Base-by-base conservation (phyloP, 2,888 invertebrate species). In the Platypus cylindrus region DNA sequence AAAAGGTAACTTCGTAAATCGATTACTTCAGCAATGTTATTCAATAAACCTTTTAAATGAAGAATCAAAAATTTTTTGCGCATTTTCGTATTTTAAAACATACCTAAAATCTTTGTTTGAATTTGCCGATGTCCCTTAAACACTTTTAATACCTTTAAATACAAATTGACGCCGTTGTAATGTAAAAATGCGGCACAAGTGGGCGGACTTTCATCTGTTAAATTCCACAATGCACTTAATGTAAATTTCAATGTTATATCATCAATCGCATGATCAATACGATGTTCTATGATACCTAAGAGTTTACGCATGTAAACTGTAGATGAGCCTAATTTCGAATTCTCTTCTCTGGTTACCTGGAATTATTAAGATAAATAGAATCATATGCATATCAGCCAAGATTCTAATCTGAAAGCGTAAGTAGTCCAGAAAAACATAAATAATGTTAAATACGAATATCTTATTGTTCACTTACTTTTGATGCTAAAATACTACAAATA, bases 191-290 rank as follows among this genome's bases (percentile, higher is more conserved):
- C 74, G 38, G 64, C 60, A 51, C 81, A 81, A 0, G 80, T 79
- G 14, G 67, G 67, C 1, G 78, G 73, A 44, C 78, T 78, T 55
- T 82, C 82, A 54, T 82, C 82, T 28, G 81, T 82, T 29, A 82
- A 62, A 59, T 82, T 82, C 82, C 82, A 82, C 16, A 82, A 62
- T 17, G 81, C 80, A 51, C 78, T 78, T 28, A 82, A 62, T 1
- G 81, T 79, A 54, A 81, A 82, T 54, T 78, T 79, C 59, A 82
- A 67, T 2, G 80, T 80, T 40, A 79, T 76, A 50, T 81, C 78
- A 13, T 59, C 46, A 5, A 51, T 36, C 34, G 41, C 46, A 22
- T 65, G 61, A 32, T 68, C 65, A 9, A 58, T 56, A 9, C 59
- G 43, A 31, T 48, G 51, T 25, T 51, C 49, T 3, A 80, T 76